A percentile compares a stretch with the other conserved stretches of the same genome.
Evolutionary conservation across 2,113 vertebrate species (phyloP).

Genomic region (Saimiri boliviensis): DNA sequence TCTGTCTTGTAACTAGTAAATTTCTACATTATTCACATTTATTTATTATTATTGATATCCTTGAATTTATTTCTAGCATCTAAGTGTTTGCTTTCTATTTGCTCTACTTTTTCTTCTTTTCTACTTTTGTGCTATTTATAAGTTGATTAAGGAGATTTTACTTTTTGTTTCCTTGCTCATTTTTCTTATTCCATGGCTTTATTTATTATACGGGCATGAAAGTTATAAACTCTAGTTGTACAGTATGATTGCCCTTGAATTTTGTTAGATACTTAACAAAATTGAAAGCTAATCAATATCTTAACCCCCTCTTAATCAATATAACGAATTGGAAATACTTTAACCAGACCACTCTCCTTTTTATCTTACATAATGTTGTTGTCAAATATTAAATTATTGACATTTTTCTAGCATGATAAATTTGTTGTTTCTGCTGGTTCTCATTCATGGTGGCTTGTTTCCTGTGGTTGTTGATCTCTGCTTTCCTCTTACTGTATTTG

Average conservation of each 20-base stretch:
- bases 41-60: background rate
- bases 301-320: background rate
- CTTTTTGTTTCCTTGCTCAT: background rate
- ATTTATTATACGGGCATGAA: background rate
- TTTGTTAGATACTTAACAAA: background rate
- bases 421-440: background rate
- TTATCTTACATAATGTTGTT: background rate
- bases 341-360: background rate
- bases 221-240: background rate
- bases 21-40: background rate
- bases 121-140: background rate
- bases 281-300: background rate
- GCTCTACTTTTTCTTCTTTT: background rate
- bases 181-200: background rate
- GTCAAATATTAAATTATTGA: background rate
- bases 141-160: background rate
- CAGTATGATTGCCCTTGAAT: background rate
- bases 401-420: background rate
- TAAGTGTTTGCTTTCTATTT: background rate
- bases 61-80: background rate
- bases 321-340: background rate
- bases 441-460: background rate
- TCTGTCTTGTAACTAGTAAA: background rate
- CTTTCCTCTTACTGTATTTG: background rate
- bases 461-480: background rate